A percentile compares a stretch with the other conserved stretches of the same genome.
These are phyloP conservation scores for Heterohyrax brucei DNA, from an alignment of 2,797 vertebrate species.

Conservation along the genomic window DNA sequence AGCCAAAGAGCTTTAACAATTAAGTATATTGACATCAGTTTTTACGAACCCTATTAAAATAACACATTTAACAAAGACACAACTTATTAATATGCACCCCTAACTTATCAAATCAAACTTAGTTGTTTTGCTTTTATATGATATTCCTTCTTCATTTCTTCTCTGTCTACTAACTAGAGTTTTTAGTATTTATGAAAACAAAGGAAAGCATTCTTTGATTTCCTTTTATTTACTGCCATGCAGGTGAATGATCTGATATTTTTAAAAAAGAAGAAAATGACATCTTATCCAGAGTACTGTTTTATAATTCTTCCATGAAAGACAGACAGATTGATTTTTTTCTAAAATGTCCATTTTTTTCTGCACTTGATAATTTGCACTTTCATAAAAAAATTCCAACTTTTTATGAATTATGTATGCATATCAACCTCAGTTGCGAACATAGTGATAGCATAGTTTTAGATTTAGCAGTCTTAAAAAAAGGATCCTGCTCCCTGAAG, in stretches of 20 bases:
- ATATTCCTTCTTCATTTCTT: slow-evolving; percentile 73
- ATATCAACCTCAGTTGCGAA: slow-evolving; percentile 19
- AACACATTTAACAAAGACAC: slow-evolving; percentile 62
- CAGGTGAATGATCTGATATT: slow-evolving; percentile 84
- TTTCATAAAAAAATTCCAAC: slow-evolving; percentile 20
- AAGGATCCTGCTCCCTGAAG: background rate
- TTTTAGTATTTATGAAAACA: slow-evolving; percentile 65
- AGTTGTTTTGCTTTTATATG: slow-evolving; percentile 51
- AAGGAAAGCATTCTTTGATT: slow-evolving; percentile 64
- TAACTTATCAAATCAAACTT: background rate
- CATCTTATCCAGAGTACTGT: background rate
- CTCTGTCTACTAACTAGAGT: background rate
- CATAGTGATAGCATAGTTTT: slow-evolving; percentile 43
- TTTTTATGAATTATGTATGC: slow-evolving; percentile 34
- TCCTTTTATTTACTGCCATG: slow-evolving; percentile 79
- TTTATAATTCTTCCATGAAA: slow-evolving; percentile 62
- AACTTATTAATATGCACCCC: slow-evolving; percentile 20
- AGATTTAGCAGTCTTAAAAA: background rate
- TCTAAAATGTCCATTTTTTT: slow-evolving; percentile 65
- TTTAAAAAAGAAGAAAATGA: background rate
- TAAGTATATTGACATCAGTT: slow-evolving; percentile 36
- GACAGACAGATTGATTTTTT: slow-evolving; percentile 83
- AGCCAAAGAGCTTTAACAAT: background rate
- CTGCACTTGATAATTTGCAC: slow-evolving; percentile 74
- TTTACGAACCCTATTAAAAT: slow-evolving; percentile 74